phyloP scores from a whole-genome alignment of 2,797 vertebrate genomes.

The Anableps anableps region DNA sequence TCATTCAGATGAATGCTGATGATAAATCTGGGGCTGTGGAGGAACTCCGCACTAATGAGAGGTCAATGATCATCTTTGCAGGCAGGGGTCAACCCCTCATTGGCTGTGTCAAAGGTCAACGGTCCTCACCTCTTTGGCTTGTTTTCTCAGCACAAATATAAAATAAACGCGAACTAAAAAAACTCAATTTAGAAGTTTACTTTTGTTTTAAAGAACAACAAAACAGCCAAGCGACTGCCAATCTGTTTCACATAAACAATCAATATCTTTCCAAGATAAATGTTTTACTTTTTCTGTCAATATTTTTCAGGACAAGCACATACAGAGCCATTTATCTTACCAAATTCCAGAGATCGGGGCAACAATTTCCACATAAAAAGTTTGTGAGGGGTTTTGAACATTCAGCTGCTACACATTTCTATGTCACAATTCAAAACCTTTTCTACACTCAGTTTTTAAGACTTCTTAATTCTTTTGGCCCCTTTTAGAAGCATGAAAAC shows the following conservation, averaged over 20 bases:
- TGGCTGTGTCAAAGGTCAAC: slow-evolving; percentile 33
- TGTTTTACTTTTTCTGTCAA: background rate
- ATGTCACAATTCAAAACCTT: background rate
- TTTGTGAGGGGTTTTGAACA: background rate
- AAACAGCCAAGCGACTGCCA: background rate
- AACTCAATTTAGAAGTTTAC: background rate
- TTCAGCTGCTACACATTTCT: background rate
- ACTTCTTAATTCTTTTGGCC: background rate
- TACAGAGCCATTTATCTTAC: background rate
- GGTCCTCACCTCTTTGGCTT: slow-evolving; percentile 21
- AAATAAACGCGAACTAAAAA: slow-evolving; percentile 8
- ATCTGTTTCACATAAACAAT: background rate
- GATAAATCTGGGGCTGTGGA: slow-evolving; percentile 7
- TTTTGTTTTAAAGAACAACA: slow-evolving; percentile 5
- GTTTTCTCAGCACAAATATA: slow-evolving; percentile 20
- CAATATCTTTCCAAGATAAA: background rate
- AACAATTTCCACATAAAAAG: background rate
- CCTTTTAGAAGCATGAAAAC: background rate
- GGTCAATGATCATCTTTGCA: slow-evolving; percentile 21
- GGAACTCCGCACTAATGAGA: background rate
- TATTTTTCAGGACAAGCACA: background rate
- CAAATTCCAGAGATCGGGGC: background rate
- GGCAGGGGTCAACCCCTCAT: slow-evolving; percentile 14
- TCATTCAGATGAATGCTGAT: slow-evolving; percentile 11
- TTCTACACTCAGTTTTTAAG: background rate